Evolutionary conservation across 2,113 vertebrate species (phyloP), one percentile per base, ranked within the genome.

Genomic region (Tretioscincus oriximinensis): DNA sequence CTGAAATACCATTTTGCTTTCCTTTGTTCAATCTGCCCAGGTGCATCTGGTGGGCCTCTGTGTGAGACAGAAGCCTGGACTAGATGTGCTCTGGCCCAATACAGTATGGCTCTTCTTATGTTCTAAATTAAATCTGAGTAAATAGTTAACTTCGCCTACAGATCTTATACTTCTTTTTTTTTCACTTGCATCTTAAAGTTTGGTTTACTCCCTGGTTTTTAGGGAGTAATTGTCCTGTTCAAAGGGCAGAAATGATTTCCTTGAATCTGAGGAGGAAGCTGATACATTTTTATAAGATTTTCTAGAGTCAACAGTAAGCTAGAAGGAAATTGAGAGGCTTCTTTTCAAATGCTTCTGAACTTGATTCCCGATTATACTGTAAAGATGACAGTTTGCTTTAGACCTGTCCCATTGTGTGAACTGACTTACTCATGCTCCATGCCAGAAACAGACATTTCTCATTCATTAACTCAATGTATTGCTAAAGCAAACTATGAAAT

Each of bases 81-180:
- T n/a, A n/a, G n/a, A n/a, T n/a, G n/a, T n/a, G n/a, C n/a, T n/a
- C n/a, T n/a, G n/a, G n/a, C n/a, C n/a, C n/a, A n/a, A n/a, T n/a
- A n/a, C n/a, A n/a, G n/a, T n/a, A n/a, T n/a, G n/a, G n/a, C n/a
- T n/a, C n/a, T n/a, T n/a, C n/a, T n/a, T n/a, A n/a, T 85, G 84
- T 84, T 89, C 87, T 85, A 91, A 92, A 92, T 90, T 90, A 92
- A 76, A 92, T 93, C 89, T 88, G 71, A 78, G 80, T 83, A 89
- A 94, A 88, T 89, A 93, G 87, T 93, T 94, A 92, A 90, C 87
- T 90, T 76, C 81, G 90, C 90, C 90, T 92, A 88, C 85, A 83
- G 35, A 78, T 93, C 89, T 77, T 87, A 78, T 85, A 85, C 86
- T 84, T 41, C 82, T 68, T 87, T 47, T 88, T 88, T 82, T 88